Percentiles rank a stretch among this genome's conserved stretches.
phyloP scores from a whole-genome alignment of 2,888 invertebrate genomes.

The Leistus spinibarbis region DNA sequence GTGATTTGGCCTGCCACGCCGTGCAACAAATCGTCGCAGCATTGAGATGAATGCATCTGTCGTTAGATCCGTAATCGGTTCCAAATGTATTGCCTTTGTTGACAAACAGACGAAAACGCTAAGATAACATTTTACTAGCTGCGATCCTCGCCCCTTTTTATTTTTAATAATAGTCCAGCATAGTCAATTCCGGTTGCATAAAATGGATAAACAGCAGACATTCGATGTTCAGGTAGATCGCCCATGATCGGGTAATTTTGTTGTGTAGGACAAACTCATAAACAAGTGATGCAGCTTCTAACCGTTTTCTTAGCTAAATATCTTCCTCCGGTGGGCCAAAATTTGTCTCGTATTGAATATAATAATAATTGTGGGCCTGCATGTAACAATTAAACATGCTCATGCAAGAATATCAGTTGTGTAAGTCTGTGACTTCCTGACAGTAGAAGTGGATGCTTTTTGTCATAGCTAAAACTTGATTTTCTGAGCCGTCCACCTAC shows the following conservation, averaged over 20 bases:
- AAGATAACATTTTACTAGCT: constrained; percentile 31
- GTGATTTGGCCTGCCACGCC: constrained; percentile 35
- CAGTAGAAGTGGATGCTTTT: constrained; percentile 5
- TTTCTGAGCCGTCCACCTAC: neutral
- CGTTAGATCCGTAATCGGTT: constrained; percentile 33
- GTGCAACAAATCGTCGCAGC: constrained; percentile 35
- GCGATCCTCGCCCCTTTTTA: constrained; percentile 34
- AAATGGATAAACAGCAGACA: constrained; percentile 27
- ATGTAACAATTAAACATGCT: neutral
- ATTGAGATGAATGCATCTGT: constrained; percentile 36
- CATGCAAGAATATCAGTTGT: no score
- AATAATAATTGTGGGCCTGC: neutral
- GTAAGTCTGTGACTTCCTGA: neutral
- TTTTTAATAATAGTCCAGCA: constrained; percentile 40
- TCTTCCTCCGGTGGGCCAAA: neutral
- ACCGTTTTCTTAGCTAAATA: neutral
- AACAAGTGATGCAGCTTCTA: constrained; percentile 1
- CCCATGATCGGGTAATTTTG: neutral
- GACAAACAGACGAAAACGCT: constrained; percentile 39
- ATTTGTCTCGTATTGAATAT: neutral
- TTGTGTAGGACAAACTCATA: neutral
- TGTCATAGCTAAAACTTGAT: neutral
- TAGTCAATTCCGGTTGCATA: constrained; percentile 35
- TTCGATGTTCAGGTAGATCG: neutral
- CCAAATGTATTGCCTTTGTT: constrained; percentile 41